These are phyloP conservation scores for Lagria hirta DNA, from an alignment of 2,888 invertebrate species.

Conservation along the genomic window DNA sequence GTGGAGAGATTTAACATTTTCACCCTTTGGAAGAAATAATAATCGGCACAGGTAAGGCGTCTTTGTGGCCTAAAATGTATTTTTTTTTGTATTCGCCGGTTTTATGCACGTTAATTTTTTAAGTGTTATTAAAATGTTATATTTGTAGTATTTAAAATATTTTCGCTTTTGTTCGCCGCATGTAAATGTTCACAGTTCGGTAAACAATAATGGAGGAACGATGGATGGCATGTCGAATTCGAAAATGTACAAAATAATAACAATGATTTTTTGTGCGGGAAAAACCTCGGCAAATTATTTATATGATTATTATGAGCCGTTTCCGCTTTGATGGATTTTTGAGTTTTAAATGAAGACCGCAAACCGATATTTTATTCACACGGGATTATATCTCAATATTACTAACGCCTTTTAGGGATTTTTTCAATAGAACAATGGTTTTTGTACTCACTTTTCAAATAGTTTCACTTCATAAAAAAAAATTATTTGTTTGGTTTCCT, in stretches of 20 bases:
- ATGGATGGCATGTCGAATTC: conserved; percentile 34
- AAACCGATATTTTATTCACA: too few relatives aligned
- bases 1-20: conserved; percentile 39
- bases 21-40: conserved; percentile 31
- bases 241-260: conserved; percentile 30
- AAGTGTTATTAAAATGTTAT: conserved; percentile 32
- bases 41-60: conserved; percentile 31
- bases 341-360: too few relatives aligned
- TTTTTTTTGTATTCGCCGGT: conserved; percentile 6
- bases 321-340: too few relatives aligned
- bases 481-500: too few relatives aligned
- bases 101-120: conserved; percentile 35
- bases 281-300: conserved; percentile 30
- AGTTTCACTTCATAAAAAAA: too few relatives aligned
- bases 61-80: conserved; percentile 8
- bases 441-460: too few relatives aligned
- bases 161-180: conserved; percentile 28
- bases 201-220: conserved; percentile 36
- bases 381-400: too few relatives aligned
- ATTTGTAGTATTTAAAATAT: conserved; percentile 33
- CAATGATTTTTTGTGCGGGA: conserved; percentile 28
- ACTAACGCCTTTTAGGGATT: too few relatives aligned
- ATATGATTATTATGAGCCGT: conserved; percentile 34
- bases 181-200: conserved; percentile 38
- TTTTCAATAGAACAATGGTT: too few relatives aligned